phyloP scores from a whole-genome alignment of 2,888 invertebrate genomes.

The Chironomus tentans region DNA sequence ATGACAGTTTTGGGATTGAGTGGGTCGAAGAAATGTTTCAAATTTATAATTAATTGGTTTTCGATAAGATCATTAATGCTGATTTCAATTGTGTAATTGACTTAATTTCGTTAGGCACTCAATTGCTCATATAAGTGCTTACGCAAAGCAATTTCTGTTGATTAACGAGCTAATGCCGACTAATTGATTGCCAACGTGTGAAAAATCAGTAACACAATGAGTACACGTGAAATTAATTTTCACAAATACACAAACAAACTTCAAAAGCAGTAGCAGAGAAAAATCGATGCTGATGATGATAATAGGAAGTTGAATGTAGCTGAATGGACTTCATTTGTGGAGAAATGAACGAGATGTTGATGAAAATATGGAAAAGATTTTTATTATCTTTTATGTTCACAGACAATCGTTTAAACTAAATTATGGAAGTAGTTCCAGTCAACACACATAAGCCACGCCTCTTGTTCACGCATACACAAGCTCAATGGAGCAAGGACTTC shows the following conservation, averaged over 20 bases:
- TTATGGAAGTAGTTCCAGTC: conserved; percentile 17
- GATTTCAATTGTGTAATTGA: conserved; percentile 24
- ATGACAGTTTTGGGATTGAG: conserved; percentile 3
- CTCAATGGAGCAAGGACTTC: background rate
- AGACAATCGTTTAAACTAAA: conserved; percentile 19
- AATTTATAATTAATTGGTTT: conserved; percentile 25
- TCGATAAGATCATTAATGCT: conserved; percentile 19
- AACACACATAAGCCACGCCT: conserved; percentile 5
- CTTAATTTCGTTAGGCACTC: background rate
- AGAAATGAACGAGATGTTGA: background rate
- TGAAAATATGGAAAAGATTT: background rate
- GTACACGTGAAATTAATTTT: background rate
- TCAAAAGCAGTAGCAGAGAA: background rate
- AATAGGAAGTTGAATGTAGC: background rate
- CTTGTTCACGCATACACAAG: background rate
- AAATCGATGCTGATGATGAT: background rate
- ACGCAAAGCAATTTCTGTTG: background rate
- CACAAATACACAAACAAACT: background rate
- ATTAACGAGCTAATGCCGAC: conserved; percentile 8
- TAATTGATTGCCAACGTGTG: conserved; percentile 10
- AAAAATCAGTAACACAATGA: background rate
- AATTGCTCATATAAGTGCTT: background rate
- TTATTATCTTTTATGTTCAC: background rate
- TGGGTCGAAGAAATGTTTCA: conserved; percentile 2
- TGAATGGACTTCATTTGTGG: conserved; percentile 1